A percentile compares a stretch with the other conserved stretches of the same genome.
Conservation (phyloP, 2,113 vertebrate genomes). For the Lonchura striata region DNA sequence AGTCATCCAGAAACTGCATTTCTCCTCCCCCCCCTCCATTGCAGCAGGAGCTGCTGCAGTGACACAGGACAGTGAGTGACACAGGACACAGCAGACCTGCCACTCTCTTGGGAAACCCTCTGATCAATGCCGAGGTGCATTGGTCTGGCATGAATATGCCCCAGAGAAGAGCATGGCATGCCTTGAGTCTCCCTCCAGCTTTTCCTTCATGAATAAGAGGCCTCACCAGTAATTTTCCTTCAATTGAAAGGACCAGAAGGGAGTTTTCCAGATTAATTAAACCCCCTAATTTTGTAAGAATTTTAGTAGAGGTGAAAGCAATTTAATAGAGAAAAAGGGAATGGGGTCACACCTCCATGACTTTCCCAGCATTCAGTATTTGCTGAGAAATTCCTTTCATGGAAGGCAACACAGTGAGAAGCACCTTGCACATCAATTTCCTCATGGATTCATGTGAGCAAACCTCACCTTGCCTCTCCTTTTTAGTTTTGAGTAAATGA, state of each 20-base stretch:
- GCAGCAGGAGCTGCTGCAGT: not conserved
- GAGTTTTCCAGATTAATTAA: not conserved
- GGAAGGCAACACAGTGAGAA: not conserved
- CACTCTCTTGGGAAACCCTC: not conserved
- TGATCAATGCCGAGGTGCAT: not conserved
- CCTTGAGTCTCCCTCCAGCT: not conserved
- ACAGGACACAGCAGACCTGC: not conserved
- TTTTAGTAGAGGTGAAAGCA: not conserved
- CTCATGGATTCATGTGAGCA: not conserved
- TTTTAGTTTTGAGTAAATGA: not conserved
- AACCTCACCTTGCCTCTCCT: not conserved
- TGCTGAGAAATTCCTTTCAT: not conserved
- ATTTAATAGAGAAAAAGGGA: not conserved
- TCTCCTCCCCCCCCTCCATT: fast-evolving
- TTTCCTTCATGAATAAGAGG: not conserved
- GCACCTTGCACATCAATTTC: not conserved
- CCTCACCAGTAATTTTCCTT: not conserved
- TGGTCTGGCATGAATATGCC: not conserved
- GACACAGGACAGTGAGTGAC: not conserved
- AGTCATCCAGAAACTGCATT: not conserved
- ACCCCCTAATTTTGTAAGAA: not conserved
- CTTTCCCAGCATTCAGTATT: not conserved
- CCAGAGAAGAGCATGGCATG: not conserved
- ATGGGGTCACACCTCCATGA: not conserved
- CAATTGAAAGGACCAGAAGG: not conserved